Conservation (phyloP, 2,888 invertebrate genomes). For the Ormia ochracea region DNA sequence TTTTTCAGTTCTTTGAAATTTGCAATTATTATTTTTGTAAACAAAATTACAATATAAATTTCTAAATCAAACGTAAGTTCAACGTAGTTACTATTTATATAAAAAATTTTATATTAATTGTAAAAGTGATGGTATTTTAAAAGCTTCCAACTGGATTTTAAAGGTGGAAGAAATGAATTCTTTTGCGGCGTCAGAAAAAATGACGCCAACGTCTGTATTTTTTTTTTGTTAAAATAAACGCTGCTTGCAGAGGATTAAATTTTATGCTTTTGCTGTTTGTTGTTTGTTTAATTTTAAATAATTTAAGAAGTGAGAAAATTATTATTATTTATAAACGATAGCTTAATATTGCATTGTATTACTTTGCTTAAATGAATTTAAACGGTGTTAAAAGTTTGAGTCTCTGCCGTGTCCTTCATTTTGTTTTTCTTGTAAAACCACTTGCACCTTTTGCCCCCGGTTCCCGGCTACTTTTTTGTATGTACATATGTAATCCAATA, state of each 20-base stretch:
- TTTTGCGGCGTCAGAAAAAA: constrained; percentile 38
- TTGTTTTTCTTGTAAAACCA: constrained; percentile 72
- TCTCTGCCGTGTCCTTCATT: constrained; percentile 69
- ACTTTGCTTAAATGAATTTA: not conserved
- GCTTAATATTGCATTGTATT: not conserved
- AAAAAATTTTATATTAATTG: not conserved
- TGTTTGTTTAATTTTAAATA: constrained; percentile 29
- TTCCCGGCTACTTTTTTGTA: not conserved
- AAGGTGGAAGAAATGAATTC: not conserved
- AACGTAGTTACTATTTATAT: not conserved
- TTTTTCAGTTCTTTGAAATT: constrained; percentile 56
- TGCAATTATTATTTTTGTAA: constrained; percentile 48
- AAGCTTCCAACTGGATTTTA: not conserved
- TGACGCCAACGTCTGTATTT: constrained; percentile 39
- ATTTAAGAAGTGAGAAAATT: not conserved
- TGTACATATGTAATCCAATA: constrained; percentile 2
- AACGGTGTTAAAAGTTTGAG: constrained; percentile 44
- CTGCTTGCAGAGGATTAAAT: constrained; percentile 37
- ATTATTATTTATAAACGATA: not conserved
- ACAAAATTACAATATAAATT: constrained; percentile 36
- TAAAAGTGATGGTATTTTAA: not conserved
- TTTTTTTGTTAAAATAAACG: constrained; percentile 8
- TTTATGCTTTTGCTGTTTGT: constrained; percentile 14
- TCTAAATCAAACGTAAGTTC: constrained; percentile 38
- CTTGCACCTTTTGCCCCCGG: constrained; percentile 56